Evolutionary conservation across 2,797 vertebrate species (phyloP).

Genomic region (Hippoglossus hippoglossus): DNA sequence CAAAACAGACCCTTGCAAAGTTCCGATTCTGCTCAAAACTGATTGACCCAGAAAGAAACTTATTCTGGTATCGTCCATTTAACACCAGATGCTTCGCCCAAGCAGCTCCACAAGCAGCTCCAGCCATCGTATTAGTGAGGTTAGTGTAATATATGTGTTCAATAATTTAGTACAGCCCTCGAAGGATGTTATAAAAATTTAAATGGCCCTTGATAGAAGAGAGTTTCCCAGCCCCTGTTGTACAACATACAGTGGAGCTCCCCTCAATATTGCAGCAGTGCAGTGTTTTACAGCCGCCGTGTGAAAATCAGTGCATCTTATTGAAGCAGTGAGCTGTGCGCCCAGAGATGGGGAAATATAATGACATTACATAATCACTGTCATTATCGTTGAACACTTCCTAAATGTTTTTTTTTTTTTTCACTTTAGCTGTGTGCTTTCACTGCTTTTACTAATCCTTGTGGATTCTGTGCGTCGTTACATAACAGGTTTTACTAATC

Average conservation of each 20-base stretch:
- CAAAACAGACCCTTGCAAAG: not conserved
- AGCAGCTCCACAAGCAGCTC: not conserved
- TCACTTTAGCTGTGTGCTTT: constrained; percentile 16
- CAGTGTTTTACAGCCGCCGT: constrained; percentile 24
- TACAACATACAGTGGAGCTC: not conserved
- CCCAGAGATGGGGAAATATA: constrained; percentile 32
- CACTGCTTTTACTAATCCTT: constrained; percentile 20
- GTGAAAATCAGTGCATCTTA: constrained; percentile 24
- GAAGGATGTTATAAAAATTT: constrained; percentile 6
- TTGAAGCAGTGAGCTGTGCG: constrained; percentile 18
- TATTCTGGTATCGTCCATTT: too few species aligned
- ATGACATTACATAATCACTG: constrained; percentile 38
- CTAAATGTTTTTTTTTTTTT: not conserved
- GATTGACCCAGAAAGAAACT: not conserved
- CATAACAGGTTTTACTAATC: constrained; percentile 27
- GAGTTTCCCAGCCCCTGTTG: not conserved
- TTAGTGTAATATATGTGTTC: not conserved
- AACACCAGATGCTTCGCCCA: not conserved
- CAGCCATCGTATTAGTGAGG: not conserved
- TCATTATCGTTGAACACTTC: constrained; percentile 23
- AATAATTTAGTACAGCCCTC: not conserved
- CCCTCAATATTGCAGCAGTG: not conserved
- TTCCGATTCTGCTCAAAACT: not conserved
- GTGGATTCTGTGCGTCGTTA: constrained; percentile 21
- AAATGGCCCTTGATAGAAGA: not conserved